These are phyloP conservation scores for Andrena dorsata DNA, from an alignment of 2,888 invertebrate genomes.

Conservation along the genomic window DNA sequence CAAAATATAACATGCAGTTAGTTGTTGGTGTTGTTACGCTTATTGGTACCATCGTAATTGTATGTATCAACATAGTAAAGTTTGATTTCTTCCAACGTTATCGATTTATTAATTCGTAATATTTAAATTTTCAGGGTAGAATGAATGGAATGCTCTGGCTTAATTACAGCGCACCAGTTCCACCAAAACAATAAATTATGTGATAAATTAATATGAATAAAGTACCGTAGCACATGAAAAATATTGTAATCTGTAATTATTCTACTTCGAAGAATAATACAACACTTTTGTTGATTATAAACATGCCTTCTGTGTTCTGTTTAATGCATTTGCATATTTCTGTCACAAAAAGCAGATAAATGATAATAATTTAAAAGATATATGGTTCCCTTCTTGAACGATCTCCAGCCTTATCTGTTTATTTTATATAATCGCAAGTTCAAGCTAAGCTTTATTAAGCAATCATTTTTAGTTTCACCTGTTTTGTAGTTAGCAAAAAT, in stretches of 20 bases:
- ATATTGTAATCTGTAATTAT: constrained; percentile 28
- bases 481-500: background rate
- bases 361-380: background rate
- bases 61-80: constrained; percentile 77
- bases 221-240: constrained; percentile 33
- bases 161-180: constrained; percentile 25
- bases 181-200: constrained; percentile 20
- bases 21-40: constrained; percentile 86
- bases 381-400: background rate
- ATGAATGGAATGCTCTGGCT: constrained; percentile 28
- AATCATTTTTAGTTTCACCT: constrained; percentile 1
- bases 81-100: constrained; percentile 4
- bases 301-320: background rate
- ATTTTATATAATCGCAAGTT: background rate
- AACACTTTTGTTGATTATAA: constrained; percentile 13
- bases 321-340: constrained; percentile 1
- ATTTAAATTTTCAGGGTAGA: constrained; percentile 46
- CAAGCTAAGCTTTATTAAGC: background rate
- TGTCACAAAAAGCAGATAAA: background rate
- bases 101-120: constrained; percentile 2
- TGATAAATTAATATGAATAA: constrained; percentile 31
- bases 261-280: constrained; percentile 29
- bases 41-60: constrained; percentile 85
- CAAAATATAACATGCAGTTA: constrained; percentile 89
- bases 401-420: background rate